Conservation (phyloP, 2,797 vertebrate genomes). For the Choloepus didactylus region DNA sequence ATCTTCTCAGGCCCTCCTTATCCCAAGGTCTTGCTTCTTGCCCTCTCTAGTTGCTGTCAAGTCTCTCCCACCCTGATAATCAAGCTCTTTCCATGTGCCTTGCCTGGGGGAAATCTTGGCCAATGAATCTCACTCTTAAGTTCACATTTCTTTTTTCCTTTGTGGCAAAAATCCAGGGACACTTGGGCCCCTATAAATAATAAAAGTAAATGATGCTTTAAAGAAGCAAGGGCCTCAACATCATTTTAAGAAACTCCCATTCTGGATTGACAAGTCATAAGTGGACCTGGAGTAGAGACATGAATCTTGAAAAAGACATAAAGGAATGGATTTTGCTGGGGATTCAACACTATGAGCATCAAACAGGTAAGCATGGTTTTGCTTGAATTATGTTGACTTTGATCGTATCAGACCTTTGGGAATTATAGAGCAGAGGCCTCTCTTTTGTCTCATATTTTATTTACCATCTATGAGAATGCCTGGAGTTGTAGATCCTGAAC, state of each 20-base stretch:
- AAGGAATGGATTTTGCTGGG: neutral
- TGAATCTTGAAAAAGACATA: neutral
- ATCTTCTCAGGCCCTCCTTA: neutral
- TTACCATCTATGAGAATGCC: neutral
- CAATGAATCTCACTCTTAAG: constrained; percentile 13
- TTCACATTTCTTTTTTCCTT: constrained; percentile 31
- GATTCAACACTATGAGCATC: neutral
- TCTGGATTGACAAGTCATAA: constrained; percentile 25
- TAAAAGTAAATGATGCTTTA: constrained; percentile 36
- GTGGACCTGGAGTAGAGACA: neutral
- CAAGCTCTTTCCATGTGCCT: neutral
- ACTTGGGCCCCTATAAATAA: constrained; percentile 38
- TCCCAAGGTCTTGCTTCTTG: neutral
- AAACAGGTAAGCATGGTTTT: neutral
- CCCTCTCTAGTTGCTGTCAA: neutral
- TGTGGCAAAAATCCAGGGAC: constrained; percentile 8
- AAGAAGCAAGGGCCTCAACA: neutral
- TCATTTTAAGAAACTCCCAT: neutral
- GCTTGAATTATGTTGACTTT: neutral
- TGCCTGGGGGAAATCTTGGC: neutral
- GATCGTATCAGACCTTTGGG: neutral
- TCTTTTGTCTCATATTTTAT: neutral
- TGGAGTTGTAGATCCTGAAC: neutral
- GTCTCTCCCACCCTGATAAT: neutral
- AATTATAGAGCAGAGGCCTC: neutral